Conservation (phyloP, 2,888 invertebrate genomes). For the Chesias legatella region DNA sequence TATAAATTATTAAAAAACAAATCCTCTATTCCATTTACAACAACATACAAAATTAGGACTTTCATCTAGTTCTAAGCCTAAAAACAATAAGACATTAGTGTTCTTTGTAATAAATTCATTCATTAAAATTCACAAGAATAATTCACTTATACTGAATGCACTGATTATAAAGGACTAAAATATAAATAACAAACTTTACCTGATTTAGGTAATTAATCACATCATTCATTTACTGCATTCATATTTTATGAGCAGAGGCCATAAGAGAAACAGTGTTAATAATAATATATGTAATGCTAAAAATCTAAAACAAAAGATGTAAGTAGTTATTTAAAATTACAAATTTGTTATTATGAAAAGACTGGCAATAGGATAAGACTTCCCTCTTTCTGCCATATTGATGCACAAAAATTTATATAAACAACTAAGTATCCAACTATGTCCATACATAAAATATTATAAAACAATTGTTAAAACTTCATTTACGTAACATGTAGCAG, state of each 20-base stretch:
- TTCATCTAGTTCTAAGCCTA: slow-evolving; percentile 52
- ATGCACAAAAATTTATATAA: no score
- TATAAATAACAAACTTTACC: slow-evolving; percentile 9
- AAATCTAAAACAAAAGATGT: no score
- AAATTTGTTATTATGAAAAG: no score
- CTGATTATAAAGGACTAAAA: slow-evolving; percentile 4
- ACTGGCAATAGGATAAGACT: no score
- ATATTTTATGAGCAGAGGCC: no score
- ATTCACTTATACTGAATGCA: slow-evolving; percentile 21
- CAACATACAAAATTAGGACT: slow-evolving; percentile 60
- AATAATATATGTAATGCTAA: no score
- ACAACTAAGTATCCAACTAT: no score
- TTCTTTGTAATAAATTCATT: slow-evolving; percentile 32
- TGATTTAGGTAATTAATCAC: not conserved
- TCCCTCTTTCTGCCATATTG: no score
- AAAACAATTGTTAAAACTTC: not conserved
- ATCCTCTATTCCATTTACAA: slow-evolving; percentile 51
- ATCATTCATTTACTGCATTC: no score
- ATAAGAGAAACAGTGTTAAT: not conserved
- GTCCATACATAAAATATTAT: no score
- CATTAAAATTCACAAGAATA: slow-evolving; percentile 6
- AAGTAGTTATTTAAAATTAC: no score
- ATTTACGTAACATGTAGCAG: not conserved
- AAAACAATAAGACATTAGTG: slow-evolving; percentile 46
- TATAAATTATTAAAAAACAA: slow-evolving; percentile 50